These are phyloP conservation scores for Chondrilla cf. caribensis DNA, from an alignment of 37 sponge, comb jelly and placozoan species.

Conservation along the genomic window DNA sequence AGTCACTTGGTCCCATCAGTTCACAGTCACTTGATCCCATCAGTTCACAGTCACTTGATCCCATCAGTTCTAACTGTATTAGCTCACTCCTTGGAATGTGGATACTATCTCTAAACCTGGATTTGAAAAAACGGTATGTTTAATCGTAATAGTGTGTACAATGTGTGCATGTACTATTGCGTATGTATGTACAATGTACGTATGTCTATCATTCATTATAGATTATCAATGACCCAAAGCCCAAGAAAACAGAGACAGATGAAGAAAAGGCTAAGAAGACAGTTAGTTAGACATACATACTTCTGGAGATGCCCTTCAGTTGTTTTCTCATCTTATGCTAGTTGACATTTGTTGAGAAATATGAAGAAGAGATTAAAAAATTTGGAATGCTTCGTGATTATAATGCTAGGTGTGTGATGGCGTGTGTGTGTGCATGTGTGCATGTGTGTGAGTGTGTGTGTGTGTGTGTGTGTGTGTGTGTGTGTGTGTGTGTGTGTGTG, in stretches of 20 bases:
- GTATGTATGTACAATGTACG: neutral
- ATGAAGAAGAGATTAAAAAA: constrained; percentile 70
- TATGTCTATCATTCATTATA: neutral
- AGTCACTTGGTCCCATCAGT: too few relatives aligned
- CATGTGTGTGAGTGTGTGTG: constrained; percentile 13
- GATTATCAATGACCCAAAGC: constrained; percentile 34
- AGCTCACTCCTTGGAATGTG: constrained; percentile 88
- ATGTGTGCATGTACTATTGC: constrained; percentile 11
- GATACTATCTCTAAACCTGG: constrained; percentile 85
- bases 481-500: constrained; percentile 28
- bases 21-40: too few relatives aligned
- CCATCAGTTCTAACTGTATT: neutral
- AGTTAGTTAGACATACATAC: constrained; percentile 5
- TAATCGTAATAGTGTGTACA: neutral
- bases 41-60: too few relatives aligned
- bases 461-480: constrained; percentile 20
- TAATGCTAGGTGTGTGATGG: constrained; percentile 55
- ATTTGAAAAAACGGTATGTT: constrained; percentile 72
- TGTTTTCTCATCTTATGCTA: neutral
- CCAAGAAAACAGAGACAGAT: constrained; percentile 14
- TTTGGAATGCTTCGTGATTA: constrained; percentile 84
- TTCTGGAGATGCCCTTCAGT: too few relatives aligned
- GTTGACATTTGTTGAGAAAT: constrained; percentile 52
- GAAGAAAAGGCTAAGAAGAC: constrained; percentile 53
- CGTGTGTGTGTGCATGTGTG: constrained; percentile 50